Evolutionary conservation across 2,113 vertebrate species (phyloP), one percentile per base, ranked within the genome.

Genomic region (Uropsilus gracilis): DNA sequence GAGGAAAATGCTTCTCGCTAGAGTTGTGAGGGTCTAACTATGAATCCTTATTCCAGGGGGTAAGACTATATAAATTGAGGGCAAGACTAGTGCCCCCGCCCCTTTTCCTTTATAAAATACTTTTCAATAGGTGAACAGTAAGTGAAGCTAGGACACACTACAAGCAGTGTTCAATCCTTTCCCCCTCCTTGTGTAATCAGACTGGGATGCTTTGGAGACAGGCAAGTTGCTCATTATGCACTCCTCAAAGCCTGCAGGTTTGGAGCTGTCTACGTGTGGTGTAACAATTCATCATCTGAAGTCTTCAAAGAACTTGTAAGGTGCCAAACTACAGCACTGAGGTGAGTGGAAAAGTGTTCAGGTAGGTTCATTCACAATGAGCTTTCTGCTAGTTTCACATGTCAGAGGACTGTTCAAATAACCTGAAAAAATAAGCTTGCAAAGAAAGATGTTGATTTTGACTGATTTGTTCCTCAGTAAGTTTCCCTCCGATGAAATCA

Each of bases 371-470:
- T 59, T 95, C 89, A 46, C 61, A 66, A 80, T 0, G 5, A 90
- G 63, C 69, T 77, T 63, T 69, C 83, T 83, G 30, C 17, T 61
- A 78, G 69, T 68, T 93, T 90, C 81, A 28, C 84, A 75, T 82
- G 11, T 5, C n/a, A 91, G 42, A 75, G 39, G 57, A 4, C n/a
- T 55, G 1, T 55, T 92, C 61, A 53, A 86, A 89, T 76, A 39
- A 30, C n/a, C 50, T 68, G 53, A 83, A 95, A 95, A 86, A 50
- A 59, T 37, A 84, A 81, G 37, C 68, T 72, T 71, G 14, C 44
- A 61, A 2, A 22, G n/a, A 96, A 94, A 94, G 42, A 59, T 3
- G 3, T 46, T 72, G 8, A 32, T 63, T 48, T 59, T 26, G 53
- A 30, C 30, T 2, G 10, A 78, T 68, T 69, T 18, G 37, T 68